Evolutionary conservation across 2,888 invertebrate genomes (phyloP), one percentile per base, ranked within the genome.

Genomic region (Rhingia campestris): DNA sequence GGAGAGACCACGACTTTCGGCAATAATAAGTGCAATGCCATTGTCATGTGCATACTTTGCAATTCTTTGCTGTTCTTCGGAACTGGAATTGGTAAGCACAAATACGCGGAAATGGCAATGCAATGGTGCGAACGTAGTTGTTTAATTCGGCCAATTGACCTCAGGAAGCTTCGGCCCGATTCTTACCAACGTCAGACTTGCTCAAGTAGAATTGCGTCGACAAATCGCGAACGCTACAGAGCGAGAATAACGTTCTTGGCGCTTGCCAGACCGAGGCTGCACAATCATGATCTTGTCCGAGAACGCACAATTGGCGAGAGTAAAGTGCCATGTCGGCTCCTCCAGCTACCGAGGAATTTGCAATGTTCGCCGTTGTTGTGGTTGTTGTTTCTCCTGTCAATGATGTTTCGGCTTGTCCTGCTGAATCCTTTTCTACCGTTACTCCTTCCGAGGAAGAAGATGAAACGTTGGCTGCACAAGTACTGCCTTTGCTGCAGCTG

Each of bases 221-320:
- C 77, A 98, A 93, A 92, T 98, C 97, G 47, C 93, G 91, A 86
- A 95, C 92, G 86, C 94, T 93, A 90, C 96, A 96, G 88, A 92
- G 91, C 97, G 87, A 99, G 95, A 88, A 99, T 98, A 88, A 99
- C 96, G 92, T 99, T 99, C 93, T 99, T 99, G 6, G 99, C 99
- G 79, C 99, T 94, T 93, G 99, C 99, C 39, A 99, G 96, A 59
- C 99, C 99, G 66, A 99, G 94, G 63, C 99, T 99, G 70, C 97
- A 96, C 87, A 99, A 93, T 14, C 99, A 99, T 10, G 97, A 98
- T 99, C 99, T 92, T 99, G 98, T 3, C 99, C 99, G 89, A 99
- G 94, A 59, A 99, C 99, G 92, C 99, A 99, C 10, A 97, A 93
- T 92, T 97, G 97, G 90, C 97, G 94, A 86, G 97, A 97, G 92